These are phyloP conservation scores for Steinernema feltiae DNA, from an alignment of 1,140 invertebrate species.

Conservation along the genomic window DNA sequence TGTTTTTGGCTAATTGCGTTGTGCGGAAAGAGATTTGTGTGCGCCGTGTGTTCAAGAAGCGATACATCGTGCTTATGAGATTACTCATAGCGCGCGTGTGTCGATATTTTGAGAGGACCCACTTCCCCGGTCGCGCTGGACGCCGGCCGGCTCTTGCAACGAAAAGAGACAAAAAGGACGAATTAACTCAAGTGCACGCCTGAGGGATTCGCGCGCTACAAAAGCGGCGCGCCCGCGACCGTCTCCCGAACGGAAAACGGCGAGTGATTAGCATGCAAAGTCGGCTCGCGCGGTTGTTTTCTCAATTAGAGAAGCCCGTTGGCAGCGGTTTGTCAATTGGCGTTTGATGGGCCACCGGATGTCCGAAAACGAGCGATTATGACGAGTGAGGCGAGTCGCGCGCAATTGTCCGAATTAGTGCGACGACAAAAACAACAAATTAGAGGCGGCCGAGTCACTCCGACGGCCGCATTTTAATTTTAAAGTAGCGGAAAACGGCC, in stretches of 20 bases:
- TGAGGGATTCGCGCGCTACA: not conserved
- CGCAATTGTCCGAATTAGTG: not conserved
- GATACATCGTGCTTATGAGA: conserved; percentile 15
- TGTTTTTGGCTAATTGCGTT: conserved; percentile 14
- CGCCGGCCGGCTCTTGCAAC: not conserved
- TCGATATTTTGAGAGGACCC: not conserved
- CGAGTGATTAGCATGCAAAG: not conserved
- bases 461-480: not conserved
- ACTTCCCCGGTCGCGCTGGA: not conserved
- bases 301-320: conserved; percentile 4
- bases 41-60: conserved; percentile 13
- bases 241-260: no score
- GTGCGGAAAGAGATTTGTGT: conserved; percentile 13
- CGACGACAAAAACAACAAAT: not conserved
- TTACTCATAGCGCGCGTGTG: conserved; percentile 14
- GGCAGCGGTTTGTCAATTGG: not conserved
- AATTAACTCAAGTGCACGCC: not conserved
- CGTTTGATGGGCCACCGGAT: not conserved
- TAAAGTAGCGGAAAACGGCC: not conserved
- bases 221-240: no score
- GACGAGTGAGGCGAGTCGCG: not conserved
- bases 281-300: not conserved
- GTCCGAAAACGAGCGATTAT: not conserved
- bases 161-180: not conserved
- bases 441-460: not conserved